phyloP scores from a whole-genome alignment of 2,797 vertebrate species.

The Platyrinchus mystaceus region DNA sequence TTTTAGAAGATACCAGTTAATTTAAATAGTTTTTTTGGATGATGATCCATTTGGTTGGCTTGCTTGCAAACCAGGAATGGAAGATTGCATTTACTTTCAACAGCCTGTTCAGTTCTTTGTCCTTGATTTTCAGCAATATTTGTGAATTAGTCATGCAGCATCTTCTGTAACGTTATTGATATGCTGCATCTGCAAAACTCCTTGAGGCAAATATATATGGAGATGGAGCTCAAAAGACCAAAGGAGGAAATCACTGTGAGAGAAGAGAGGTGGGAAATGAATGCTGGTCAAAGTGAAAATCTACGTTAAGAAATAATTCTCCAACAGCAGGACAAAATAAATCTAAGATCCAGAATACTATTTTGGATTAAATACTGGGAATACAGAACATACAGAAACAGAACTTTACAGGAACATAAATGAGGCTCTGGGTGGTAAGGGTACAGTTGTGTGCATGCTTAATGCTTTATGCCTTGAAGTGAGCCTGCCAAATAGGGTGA shows the following conservation, averaged over 20 bases:
- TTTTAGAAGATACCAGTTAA: background rate
- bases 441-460: background rate
- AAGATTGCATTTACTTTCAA: constrained; percentile 9
- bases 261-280: background rate
- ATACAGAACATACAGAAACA: too few species aligned
- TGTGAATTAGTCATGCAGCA: background rate
- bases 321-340: background rate
- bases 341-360: background rate
- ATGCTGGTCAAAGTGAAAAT: background rate
- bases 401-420: background rate
- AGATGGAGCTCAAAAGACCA: background rate
- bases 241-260: background rate
- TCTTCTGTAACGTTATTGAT: background rate
- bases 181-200: background rate
- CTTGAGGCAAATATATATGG: background rate
- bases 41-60: background rate
- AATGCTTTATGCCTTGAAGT: background rate
- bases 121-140: background rate
- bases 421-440: background rate
- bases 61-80: background rate
- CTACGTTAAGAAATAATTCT: background rate
- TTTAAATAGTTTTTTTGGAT: background rate
- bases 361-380: background rate
- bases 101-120: background rate
- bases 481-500: background rate